A percentile compares a stretch with the other conserved stretches of the same genome.
These are phyloP conservation scores for Scaeva pyrastri DNA, from an alignment of 2,888 invertebrate species.

Conservation along the genomic window DNA sequence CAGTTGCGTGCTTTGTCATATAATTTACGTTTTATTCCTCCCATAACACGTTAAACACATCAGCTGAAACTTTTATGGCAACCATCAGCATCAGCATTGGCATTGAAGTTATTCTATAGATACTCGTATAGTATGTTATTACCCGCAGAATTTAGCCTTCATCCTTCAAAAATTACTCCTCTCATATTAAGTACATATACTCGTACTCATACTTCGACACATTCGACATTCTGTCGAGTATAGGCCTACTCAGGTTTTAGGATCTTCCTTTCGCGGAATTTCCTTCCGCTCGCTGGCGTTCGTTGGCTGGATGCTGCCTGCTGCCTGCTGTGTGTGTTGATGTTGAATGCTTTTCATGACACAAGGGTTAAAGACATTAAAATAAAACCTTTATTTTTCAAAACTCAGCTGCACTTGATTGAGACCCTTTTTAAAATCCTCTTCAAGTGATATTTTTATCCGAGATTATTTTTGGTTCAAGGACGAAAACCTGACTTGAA, in stretches of 20 bases:
- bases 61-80: conserved; percentile 58
- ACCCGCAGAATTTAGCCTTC: conserved; percentile 21
- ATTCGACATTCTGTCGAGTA: no score
- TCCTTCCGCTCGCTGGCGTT: no score
- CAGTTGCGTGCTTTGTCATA: background rate
- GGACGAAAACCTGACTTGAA: background rate
- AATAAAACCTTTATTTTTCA: conserved; percentile 12
- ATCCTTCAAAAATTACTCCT: conserved; percentile 6
- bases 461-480: background rate
- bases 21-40: conserved; percentile 17
- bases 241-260: background rate
- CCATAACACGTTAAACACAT: conserved; percentile 46
- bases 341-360: background rate
- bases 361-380: conserved; percentile 20
- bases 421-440: background rate
- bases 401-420: background rate
- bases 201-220: no score
- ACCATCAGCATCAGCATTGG: conserved; percentile 48
- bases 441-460: no score
- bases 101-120: background rate
- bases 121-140: conserved; percentile 48
- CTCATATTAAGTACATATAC: background rate
- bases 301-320: no score
- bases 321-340: no score
- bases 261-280: background rate